Percentiles rank a stretch among this genome's conserved stretches.
Conservation (phyloP, 2,797 vertebrate genomes). For the Hyperoplus immaculatus region DNA sequence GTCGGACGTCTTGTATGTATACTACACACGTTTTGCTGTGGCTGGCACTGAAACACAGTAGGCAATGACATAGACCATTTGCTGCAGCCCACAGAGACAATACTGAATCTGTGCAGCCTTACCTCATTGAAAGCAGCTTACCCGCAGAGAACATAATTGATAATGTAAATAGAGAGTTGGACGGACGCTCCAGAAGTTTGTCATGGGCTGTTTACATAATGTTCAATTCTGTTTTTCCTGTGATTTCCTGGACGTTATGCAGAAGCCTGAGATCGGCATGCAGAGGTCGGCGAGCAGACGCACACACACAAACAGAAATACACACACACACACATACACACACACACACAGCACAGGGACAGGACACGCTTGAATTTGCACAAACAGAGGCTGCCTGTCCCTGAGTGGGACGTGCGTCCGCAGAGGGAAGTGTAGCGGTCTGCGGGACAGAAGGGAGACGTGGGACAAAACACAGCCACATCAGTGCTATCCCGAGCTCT, state of each 20-base stretch:
- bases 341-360: slow-evolving; percentile 34
- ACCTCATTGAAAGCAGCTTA: slow-evolving; percentile 71
- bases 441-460: slow-evolving; percentile 48
- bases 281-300: slow-evolving; percentile 70
- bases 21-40: slow-evolving; percentile 15
- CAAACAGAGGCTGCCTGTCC: slow-evolving; percentile 84
- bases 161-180: slow-evolving; percentile 84
- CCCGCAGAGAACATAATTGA: slow-evolving; percentile 81
- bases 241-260: slow-evolving; percentile 85
- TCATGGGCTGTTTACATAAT: slow-evolving; percentile 85
- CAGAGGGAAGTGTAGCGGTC: slow-evolving; percentile 52
- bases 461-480: slow-evolving; percentile 59
- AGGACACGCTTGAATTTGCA: slow-evolving; percentile 84
- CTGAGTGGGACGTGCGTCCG: slow-evolving; percentile 61
- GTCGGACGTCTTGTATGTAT: slow-evolving; percentile 1
- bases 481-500: slow-evolving; percentile 52
- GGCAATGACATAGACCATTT: slow-evolving; percentile 75
- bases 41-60: slow-evolving; percentile 46
- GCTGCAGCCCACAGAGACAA: slow-evolving; percentile 64
- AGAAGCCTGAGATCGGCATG: slow-evolving; percentile 80
- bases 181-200: slow-evolving; percentile 78
- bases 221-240: slow-evolving; percentile 84
- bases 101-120: slow-evolving; percentile 47
- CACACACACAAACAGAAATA: slow-evolving; percentile 40
- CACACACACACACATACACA: slow-evolving; percentile 17